A percentile compares a stretch with the other conserved stretches of the same genome.
These are phyloP conservation scores for Chlorodrepanis virens DNA, from an alignment of 2,113 vertebrate species.

Conservation along the genomic window DNA sequence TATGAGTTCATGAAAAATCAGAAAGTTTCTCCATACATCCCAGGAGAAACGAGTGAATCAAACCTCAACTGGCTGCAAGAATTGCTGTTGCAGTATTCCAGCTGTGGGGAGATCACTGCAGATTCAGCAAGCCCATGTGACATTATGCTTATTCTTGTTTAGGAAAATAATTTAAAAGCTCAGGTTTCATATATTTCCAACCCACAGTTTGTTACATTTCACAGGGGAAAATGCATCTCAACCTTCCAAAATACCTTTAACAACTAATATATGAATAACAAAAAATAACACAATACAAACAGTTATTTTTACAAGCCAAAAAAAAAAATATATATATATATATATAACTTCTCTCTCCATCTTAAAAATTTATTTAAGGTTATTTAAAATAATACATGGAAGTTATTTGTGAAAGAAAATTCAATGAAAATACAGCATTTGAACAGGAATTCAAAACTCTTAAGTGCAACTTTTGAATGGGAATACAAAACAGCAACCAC, in stretches of 20 bases:
- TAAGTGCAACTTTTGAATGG: background rate
- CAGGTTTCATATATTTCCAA: background rate
- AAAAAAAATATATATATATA: too few species aligned
- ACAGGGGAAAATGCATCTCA: background rate
- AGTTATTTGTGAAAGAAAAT: background rate
- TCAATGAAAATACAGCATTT: background rate
- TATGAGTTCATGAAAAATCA: background rate
- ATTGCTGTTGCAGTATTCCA: background rate
- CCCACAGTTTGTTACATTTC: background rate
- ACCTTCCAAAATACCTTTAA: background rate
- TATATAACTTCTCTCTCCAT: background rate
- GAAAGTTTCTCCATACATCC: background rate
- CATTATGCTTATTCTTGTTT: slow-evolving; percentile 33
- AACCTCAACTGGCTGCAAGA: slow-evolving; percentile 4
- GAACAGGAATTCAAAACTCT: background rate
- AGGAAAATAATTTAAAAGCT: background rate
- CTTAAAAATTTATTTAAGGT: background rate
- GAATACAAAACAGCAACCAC: background rate
- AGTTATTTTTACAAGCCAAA: background rate
- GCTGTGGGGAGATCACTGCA: background rate
- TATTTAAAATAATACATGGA: background rate
- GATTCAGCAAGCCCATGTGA: background rate
- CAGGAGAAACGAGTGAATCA: background rate
- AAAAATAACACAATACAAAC: background rate
- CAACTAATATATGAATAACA: background rate